These are phyloP conservation scores for Acinonyx jubatus DNA, from an alignment of 2,113 vertebrate genomes.

Conservation along the genomic window DNA sequence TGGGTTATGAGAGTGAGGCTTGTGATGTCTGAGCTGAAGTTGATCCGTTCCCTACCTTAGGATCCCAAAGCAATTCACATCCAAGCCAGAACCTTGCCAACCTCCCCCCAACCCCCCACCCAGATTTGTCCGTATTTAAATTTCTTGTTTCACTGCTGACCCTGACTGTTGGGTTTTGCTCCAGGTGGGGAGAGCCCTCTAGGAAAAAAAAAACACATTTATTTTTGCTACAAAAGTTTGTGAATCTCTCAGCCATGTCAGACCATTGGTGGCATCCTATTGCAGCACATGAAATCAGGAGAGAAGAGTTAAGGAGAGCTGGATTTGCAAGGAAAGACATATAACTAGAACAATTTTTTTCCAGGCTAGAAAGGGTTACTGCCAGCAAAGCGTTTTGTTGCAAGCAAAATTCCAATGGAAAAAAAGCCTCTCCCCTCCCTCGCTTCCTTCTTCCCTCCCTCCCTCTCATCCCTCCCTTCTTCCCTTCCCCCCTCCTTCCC, in stretches of 20 bases:
- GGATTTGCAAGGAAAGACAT: constrained; percentile 14
- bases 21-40: neutral
- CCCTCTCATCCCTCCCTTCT: too few relatives aligned
- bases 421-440: neutral
- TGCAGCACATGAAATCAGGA: neutral
- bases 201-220: neutral
- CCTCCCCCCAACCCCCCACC: too few relatives aligned
- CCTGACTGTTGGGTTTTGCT: neutral
- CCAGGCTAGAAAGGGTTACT: constrained; percentile 36
- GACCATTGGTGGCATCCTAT: neutral
- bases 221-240: neutral
- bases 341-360: constrained; percentile 33
- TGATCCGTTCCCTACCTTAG: neutral
- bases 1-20: neutral
- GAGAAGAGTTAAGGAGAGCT: neutral
- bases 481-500: neutral
- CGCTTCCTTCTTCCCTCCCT: too few relatives aligned
- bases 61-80: neutral
- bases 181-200: neutral
- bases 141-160: neutral
- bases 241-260: neutral
- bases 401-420: constrained; percentile 34
- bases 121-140: neutral
- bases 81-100: neutral
- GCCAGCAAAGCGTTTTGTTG: neutral